Base-by-base conservation (phyloP, 2,888 invertebrate species). In the Tetrapedia diversipes region DNA sequence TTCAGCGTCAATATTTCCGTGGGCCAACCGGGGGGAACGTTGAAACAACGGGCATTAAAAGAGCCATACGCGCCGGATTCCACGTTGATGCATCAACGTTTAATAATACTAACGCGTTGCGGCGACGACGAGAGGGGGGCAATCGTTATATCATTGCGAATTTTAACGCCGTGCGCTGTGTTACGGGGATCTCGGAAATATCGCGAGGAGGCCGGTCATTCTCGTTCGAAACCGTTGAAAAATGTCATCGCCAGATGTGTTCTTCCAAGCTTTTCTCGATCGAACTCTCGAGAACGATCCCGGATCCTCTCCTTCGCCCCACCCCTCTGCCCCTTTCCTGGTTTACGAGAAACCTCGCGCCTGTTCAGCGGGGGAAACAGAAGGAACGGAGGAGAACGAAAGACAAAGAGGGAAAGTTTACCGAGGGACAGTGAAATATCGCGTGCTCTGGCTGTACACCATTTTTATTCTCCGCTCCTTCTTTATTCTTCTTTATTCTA, bases 351-450 rank as follows among this genome's bases (percentile, higher is more conserved):
- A n/a, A n/a, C n/a, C n/a, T n/a, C n/a, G n/a, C n/a, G n/a, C n/a
- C n/a, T n/a, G n/a, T n/a, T n/a, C n/a, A n/a, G n/a, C n/a, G n/a
- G n/a, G n/a, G n/a, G n/a, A n/a, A n/a, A n/a, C n/a, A n/a, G n/a
- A n/a, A n/a, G n/a, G n/a, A n/a, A n/a, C n/a, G n/a, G n/a, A n/a
- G n/a, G n/a, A n/a, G n/a, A n/a, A n/a, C n/a, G n/a, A n/a, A n/a
- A n/a, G n/a, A n/a, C 59, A 67, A 60, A 81, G 81, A 80, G 57
- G n/a, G 43, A 70, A 66, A 60, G 70, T 37, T 74, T 64, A 74
- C 43, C 68, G 63, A 60, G n/a, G 41, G 72, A 75, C 81, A 67
- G 49, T 78, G 80, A 83, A 83, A 78, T 82, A 77, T 77, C 78
- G 67, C 32, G 54, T 37, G 57, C 16, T 66, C 64, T 41, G 63